phyloP scores from a whole-genome alignment of 2,797 vertebrate species.

The Sebastes flavidus region DNA sequence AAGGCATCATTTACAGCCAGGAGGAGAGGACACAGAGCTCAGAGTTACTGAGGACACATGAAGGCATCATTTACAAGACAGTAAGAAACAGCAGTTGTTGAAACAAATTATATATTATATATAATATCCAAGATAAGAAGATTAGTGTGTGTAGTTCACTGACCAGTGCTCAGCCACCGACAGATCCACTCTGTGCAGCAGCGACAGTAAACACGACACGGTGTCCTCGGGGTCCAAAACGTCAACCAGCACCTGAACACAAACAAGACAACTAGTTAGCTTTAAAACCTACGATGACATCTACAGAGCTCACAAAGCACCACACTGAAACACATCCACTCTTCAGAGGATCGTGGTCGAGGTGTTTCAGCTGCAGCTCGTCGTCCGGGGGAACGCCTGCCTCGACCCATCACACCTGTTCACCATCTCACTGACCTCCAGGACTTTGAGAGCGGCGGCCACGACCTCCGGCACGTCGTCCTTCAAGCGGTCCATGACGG shows the following conservation, averaged over 20 bases:
- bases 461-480: constrained; percentile 90
- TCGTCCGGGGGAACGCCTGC: too few relatives aligned
- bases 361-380: not conserved
- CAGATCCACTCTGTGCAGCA: constrained; percentile 84
- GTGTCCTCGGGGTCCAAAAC: constrained; percentile 81
- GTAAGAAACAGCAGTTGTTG: not conserved
- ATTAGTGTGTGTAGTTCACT: constrained; percentile 36
- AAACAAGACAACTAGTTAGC: too few relatives aligned
- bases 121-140: not conserved
- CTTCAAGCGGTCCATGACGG: constrained; percentile 84
- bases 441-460: constrained; percentile 80
- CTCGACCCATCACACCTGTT: not conserved
- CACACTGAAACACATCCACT: too few relatives aligned
- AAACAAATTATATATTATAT: not conserved
- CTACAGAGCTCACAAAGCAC: too few relatives aligned
- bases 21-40: not conserved
- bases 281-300: too few relatives aligned
- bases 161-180: constrained; percentile 84
- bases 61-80: not conserved
- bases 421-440: constrained; percentile 81
- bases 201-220: constrained; percentile 80
- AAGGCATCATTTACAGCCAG: not conserved
- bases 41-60: not conserved
- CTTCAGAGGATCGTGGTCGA: too few relatives aligned
- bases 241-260: constrained; percentile 77